These are phyloP conservation scores for Allygus modestus DNA, from an alignment of 2,888 invertebrate species.

Conservation along the genomic window DNA sequence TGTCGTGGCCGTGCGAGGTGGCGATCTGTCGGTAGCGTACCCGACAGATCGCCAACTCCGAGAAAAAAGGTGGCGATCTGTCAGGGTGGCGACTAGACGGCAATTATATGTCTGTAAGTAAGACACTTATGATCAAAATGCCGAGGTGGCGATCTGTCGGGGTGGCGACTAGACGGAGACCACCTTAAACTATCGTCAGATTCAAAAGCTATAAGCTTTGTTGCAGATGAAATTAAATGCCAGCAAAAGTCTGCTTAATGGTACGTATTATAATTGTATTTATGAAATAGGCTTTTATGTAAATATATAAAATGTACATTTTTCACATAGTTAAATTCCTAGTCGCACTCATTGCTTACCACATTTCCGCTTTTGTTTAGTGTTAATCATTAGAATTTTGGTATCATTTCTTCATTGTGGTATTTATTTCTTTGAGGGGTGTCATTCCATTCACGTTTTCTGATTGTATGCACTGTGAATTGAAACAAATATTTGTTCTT, in stretches of 20 bases:
- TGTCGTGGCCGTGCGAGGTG: no score
- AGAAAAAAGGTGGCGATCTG: no score
- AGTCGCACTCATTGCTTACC: conserved; percentile 29
- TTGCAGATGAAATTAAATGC: background rate
- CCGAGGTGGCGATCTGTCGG: no score
- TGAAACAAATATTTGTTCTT: background rate
- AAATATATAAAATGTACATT: conserved; percentile 36
- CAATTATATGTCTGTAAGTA: no score
- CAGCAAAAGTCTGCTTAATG: background rate
- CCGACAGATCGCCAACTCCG: no score
- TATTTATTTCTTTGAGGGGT: conserved; percentile 24
- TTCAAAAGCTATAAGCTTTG: background rate
- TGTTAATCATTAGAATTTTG: conserved; percentile 9
- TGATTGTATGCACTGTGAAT: background rate
- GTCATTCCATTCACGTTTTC: conserved; percentile 24
- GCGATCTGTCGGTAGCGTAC: no score
- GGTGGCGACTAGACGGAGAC: no score
- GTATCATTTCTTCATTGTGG: conserved; percentile 10
- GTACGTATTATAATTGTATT: background rate
- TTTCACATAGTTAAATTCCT: conserved; percentile 10
- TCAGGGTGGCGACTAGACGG: no score
- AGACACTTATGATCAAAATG: no score
- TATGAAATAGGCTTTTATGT: conserved; percentile 6
- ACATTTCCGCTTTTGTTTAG: conserved; percentile 24
- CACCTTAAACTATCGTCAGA: no score